These are phyloP conservation scores for Panonychus citri DNA, from an alignment of 1,140 invertebrate species.

Conservation along the genomic window DNA sequence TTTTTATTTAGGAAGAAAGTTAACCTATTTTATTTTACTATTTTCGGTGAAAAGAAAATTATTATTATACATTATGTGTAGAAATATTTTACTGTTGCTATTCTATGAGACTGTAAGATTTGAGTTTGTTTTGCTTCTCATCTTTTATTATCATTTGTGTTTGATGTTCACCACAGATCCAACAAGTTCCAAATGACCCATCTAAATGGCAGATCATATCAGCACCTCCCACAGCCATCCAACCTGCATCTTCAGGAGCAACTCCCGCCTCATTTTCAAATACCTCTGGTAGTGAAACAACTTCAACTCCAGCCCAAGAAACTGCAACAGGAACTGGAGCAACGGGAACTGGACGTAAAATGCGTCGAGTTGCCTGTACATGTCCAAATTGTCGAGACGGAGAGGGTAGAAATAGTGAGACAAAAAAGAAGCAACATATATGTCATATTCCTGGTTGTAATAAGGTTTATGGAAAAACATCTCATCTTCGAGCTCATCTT, in stretches of 20 bases:
- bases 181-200: slow-evolving; percentile 49
- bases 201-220: slow-evolving; percentile 52
- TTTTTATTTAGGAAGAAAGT: not conserved
- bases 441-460: slow-evolving; percentile 91
- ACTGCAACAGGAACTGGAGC: slow-evolving; percentile 4
- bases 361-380: slow-evolving; percentile 70
- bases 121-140: not conserved
- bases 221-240: slow-evolving; percentile 9
- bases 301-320: slow-evolving; percentile 11
- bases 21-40: too few relatives aligned
- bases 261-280: slow-evolving; percentile 1
- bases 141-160: not conserved
- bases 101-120: too few relatives aligned
- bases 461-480: slow-evolving; percentile 61
- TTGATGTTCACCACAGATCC: slow-evolving; percentile 23
- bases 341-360: slow-evolving; percentile 20
- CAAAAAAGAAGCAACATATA: slow-evolving; percentile 67
- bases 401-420: slow-evolving; percentile 26
- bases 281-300: slow-evolving; percentile 4
- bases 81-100: not conserved
- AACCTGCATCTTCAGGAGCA: not conserved
- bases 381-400: slow-evolving; percentile 85
- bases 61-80: too few relatives aligned
- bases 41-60: too few relatives aligned
- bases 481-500: slow-evolving; percentile 23